phyloP scores from a whole-genome alignment of 1,140 invertebrate genomes.

The Trichonephila clavipes region DNA sequence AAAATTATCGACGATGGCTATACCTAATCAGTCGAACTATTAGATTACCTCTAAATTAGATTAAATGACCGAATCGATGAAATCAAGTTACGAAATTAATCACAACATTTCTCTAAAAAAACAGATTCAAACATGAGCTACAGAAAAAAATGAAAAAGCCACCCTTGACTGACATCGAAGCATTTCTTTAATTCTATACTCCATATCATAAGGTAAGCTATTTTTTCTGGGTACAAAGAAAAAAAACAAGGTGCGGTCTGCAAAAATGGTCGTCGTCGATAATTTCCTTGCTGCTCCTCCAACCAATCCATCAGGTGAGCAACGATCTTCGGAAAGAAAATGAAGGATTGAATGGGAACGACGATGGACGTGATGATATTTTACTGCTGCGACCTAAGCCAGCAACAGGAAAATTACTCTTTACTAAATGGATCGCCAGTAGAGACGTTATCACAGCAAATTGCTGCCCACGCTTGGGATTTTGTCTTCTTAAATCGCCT shows the following conservation, averaged over 20 bases:
- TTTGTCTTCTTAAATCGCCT: neutral
- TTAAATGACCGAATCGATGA: too few relatives aligned
- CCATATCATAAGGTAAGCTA: neutral
- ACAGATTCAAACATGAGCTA: too few relatives aligned
- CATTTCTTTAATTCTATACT: neutral
- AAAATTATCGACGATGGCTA: too few relatives aligned
- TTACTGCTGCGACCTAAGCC: neutral
- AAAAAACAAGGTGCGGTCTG: neutral
- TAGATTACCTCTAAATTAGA: too few relatives aligned
- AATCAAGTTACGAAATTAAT: too few relatives aligned
- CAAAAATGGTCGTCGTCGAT: neutral
- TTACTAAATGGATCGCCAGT: slow-evolving; percentile 8
- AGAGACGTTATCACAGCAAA: slow-evolving; percentile 53
- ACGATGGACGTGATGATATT: slow-evolving; percentile 29
- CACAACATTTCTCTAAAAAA: too few relatives aligned
- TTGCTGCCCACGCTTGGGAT: slow-evolving; percentile 63
- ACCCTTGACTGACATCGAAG: too few relatives aligned
- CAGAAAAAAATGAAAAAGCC: too few relatives aligned
- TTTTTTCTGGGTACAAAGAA: neutral
- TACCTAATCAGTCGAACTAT: too few relatives aligned
- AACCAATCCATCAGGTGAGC: slow-evolving; percentile 39
- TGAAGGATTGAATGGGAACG: slow-evolving; percentile 19
- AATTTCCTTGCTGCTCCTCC: slow-evolving; percentile 18
- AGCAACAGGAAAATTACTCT: slow-evolving; percentile 12
- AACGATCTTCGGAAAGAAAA: slow-evolving; percentile 22